phyloP scores from a whole-genome alignment of 1,140 invertebrate genomes.

The Linepithema humile region DNA sequence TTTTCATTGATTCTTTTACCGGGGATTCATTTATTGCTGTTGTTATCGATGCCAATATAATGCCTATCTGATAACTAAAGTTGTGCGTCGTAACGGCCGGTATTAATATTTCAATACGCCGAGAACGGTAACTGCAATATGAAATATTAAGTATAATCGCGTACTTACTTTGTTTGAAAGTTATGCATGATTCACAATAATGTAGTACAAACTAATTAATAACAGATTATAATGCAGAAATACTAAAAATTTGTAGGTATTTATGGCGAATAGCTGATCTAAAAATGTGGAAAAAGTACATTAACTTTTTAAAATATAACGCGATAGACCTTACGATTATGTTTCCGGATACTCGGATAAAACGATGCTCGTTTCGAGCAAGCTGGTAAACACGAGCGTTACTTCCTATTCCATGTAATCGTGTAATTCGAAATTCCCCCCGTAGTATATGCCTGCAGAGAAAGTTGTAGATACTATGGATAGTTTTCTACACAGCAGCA shows the following conservation, averaged over 20 bases:
- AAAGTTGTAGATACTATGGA: conserved; percentile 9
- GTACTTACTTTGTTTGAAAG: neutral
- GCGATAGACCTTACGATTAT: neutral
- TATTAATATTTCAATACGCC: conserved; percentile 6
- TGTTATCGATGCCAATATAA: neutral
- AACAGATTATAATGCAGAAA: no score
- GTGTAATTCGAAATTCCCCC: conserved; percentile 18
- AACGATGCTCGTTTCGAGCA: neutral
- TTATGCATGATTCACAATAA: neutral
- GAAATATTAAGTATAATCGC: conserved; percentile 28
- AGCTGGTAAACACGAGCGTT: neutral
- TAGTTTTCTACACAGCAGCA: neutral
- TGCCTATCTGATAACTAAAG: conserved; percentile 24
- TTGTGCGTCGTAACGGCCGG: neutral
- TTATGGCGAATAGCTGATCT: neutral
- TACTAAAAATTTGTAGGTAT: neutral
- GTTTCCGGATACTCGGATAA: no score
- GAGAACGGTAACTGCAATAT: neutral
- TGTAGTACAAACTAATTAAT: no score
- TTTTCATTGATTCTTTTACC: conserved; percentile 58
- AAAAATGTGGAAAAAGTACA: neutral
- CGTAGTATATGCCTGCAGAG: neutral
- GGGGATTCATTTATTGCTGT: conserved; percentile 5
- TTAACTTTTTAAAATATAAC: neutral
- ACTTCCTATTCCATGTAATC: conserved; percentile 5